Evolutionary conservation across 2,888 invertebrate genomes (phyloP), one percentile per base, ranked within the genome.

Genomic region (Glyphotaelius pellucidus): DNA sequence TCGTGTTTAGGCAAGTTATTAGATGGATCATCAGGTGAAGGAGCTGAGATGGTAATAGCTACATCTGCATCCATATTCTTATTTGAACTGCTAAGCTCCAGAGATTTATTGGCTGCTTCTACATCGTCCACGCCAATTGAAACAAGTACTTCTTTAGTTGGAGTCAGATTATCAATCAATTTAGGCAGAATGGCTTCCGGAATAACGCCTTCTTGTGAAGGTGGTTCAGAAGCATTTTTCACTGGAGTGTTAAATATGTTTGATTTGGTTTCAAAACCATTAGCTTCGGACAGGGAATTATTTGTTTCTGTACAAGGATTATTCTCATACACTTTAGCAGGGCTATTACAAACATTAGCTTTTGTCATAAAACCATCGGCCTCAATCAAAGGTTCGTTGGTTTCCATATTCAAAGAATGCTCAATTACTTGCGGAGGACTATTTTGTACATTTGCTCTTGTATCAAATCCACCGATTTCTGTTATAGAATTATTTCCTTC

Each of bases 161-260:
- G 67, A 67, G 67, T 67, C 9, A n/a, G 67, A 67, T 67, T 67
- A 25, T n/a, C 35, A 11, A 25, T 35, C 3, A 38, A 35, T 83
- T 25, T 15, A 38, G 32, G 25, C 3, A 81, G 35, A 32, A 19
- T 19, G 32, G 83, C 35, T 38, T 32, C 4, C 19, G 83, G 2
- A 83, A 19, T 7, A 35, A 35, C 2, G 35, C 32, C 35, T 83
- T 83, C 38, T 83, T 83, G 35, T 35, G 15, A 83, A 35, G 83
- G 3, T 11, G 83, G 38, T 31, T 25, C 83, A 25, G 25, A 67
- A 67, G 15, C 32, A 5, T 35, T 32, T 31, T 32, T 83, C 67
- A 25, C 35, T 11, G 88, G 88, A 88, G 32, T 88, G n/a, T 88
- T 88, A 15, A 88, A 80, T 42, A 89, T 30, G 25, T 89, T 89